Evolutionary conservation across 2,797 vertebrate genomes (phyloP).

Genomic region (Rhadinocentrus ornatus): DNA sequence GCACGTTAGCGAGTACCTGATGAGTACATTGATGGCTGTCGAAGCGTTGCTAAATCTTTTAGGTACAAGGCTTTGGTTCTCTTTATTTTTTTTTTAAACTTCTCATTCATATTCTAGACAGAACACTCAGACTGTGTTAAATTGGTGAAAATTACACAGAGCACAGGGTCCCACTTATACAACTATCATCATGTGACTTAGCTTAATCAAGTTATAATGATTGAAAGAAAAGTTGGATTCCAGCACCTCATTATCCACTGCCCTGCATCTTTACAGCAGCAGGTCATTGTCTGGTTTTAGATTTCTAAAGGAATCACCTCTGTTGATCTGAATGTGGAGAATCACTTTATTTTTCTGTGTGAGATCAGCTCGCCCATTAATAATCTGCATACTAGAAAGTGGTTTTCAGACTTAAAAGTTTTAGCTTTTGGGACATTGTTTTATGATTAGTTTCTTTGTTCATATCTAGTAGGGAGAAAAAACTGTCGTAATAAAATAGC

Average conservation of each 20-base stretch:
- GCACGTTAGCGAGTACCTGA: conserved; percentile 16
- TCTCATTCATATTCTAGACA: conserved; percentile 54
- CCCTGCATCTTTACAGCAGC: no score
- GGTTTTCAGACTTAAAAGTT: no score
- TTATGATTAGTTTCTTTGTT: no score
- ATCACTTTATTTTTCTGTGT: no score
- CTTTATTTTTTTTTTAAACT: conserved; percentile 41
- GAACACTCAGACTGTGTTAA: conserved; percentile 46
- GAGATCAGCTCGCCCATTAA: no score
- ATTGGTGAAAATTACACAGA: conserved; percentile 48
- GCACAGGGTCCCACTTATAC: conserved; percentile 19
- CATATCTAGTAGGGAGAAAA: no score
- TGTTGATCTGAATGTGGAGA: no score
- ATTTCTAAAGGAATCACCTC: no score
- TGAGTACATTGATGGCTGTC: conserved; percentile 47
- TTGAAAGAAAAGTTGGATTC: conserved; percentile 8
- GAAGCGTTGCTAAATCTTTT: conserved; percentile 48
- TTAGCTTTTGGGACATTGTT: no score
- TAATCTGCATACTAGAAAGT: no score
- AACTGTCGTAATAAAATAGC: no score
- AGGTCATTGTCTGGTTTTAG: no score
- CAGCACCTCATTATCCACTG: conserved; percentile 2
- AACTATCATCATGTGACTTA: conserved; percentile 22
- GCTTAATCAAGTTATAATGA: conserved; percentile 15
- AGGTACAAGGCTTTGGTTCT: conserved; percentile 26